Conservation (phyloP, 2,797 vertebrate genomes). For the Eurystomus glaucurus region DNA sequence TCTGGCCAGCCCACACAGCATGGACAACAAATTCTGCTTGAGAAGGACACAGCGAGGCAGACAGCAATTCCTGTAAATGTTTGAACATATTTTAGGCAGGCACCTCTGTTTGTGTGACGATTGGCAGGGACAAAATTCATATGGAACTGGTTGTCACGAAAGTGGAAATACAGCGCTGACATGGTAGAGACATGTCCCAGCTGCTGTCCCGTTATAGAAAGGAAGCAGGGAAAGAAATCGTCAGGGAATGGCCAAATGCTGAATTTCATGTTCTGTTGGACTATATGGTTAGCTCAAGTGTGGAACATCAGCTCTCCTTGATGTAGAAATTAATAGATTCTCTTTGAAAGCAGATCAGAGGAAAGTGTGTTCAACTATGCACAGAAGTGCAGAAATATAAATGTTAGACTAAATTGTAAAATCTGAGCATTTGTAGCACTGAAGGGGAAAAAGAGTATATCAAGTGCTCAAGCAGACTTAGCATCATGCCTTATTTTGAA, state of each 20-base stretch:
- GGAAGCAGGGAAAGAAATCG: background rate
- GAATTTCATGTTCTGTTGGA: constrained; percentile 4
- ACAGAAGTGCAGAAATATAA: background rate
- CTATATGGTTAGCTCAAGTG: constrained; percentile 14
- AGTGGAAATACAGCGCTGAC: background rate
- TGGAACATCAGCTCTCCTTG: background rate
- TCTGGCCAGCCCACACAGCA: background rate
- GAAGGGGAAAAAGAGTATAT: background rate
- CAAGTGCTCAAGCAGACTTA: background rate
- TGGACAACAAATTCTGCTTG: background rate
- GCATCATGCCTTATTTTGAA: background rate
- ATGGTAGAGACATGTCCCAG: background rate
- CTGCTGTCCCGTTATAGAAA: background rate
- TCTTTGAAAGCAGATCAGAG: constrained; percentile 71
- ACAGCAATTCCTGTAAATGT: background rate
- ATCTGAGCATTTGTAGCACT: background rate
- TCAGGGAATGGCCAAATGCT: background rate
- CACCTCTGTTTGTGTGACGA: background rate
- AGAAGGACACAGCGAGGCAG: background rate
- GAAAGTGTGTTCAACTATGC: background rate
- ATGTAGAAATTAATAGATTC: constrained; percentile 66
- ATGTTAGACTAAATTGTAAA: constrained; percentile 16
- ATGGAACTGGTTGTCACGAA: background rate
- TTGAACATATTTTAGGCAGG: background rate
- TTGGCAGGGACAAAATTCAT: background rate